Base-by-base conservation (phyloP, 2,113 vertebrate genomes). In the Actenoides lindsayi region DNA sequence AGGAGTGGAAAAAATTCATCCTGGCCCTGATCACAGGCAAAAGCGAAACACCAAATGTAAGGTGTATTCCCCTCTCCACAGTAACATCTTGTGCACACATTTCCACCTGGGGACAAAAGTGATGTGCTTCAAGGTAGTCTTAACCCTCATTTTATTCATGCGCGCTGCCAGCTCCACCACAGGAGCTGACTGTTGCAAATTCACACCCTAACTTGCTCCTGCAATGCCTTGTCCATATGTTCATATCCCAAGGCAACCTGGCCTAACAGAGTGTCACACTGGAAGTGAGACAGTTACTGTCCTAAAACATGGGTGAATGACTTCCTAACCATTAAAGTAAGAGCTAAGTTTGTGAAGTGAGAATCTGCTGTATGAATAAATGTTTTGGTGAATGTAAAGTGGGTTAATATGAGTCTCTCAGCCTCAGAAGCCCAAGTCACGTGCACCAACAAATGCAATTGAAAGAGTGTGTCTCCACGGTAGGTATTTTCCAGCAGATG, bases 401-500 rank as follows among this genome's bases (percentile, higher is more conserved):
- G 68, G 51, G 84, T 75, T 67, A 86, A 75, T 51, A 73, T 69
- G 33, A 13, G 12, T 28, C 8, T 63, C 80, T 90, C 85, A 68
- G 54, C 60, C 53, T 16, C 28, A 94, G 75, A 92, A 91, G 77
- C 70, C 42, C 74, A 67, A 85, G 74, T 64, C 85, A 94, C 8
- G 10, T 75, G 87, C 50, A 91, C 71, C 83, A 93, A 86, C 87
- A 96, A 88, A 90, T 20, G 53, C 51, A 94, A 89, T 51, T 95
- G 90, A 41, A 91, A 76, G 87, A 92, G 63, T 54, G 35, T 83
- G 64, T 70, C 91, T 94, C 90, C 92, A 56, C 3, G 8, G 86
- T 51, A 83, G 92, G 92, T 92, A 83, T 93, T 83, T 94, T 96
- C 87, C 89, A 97, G 88, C 71, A 90, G 82, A 88, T 94, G 87